Evolutionary conservation across 1,140 invertebrate genomes (phyloP).

Genomic region (Danaus plexippus): DNA sequence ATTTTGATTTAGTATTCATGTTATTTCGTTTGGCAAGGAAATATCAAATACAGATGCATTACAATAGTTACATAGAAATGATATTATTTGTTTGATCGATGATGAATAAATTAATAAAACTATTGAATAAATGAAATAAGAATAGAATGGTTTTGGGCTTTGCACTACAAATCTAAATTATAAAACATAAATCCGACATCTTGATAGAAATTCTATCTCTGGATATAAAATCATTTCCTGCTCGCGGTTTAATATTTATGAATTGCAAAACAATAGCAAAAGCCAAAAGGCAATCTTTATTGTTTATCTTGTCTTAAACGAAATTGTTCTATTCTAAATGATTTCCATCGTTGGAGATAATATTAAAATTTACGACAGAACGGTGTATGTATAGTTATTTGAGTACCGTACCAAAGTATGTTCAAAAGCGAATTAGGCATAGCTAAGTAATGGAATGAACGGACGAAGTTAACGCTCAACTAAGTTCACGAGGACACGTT

Average conservation of each 20-base stretch:
- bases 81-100: no score
- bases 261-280: slow-evolving; percentile 49
- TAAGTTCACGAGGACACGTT: slow-evolving; percentile 23
- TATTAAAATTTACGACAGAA: slow-evolving; percentile 49
- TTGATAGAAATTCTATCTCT: slow-evolving; percentile 28
- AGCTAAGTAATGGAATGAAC: slow-evolving; percentile 29
- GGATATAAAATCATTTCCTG: slow-evolving; percentile 33
- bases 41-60: no score
- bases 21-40: no score
- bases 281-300: slow-evolving; percentile 54
- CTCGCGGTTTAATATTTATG: slow-evolving; percentile 42
- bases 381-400: slow-evolving; percentile 35
- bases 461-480: slow-evolving; percentile 26
- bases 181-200: slow-evolving; percentile 3
- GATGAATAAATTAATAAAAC: no score
- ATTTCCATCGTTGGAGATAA: slow-evolving; percentile 52
- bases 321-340: slow-evolving; percentile 55
- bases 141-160: no score
- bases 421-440: slow-evolving; percentile 46
- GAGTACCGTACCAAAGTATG: slow-evolving; percentile 41
- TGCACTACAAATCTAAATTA: no score
- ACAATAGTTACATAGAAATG: no score
- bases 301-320: slow-evolving; percentile 52
- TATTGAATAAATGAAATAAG: no score
- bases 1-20: no score